Percentiles rank a stretch among this genome's conserved stretches.
Conservation (phyloP, 2,113 vertebrate species). For the Oncorhynchus gorbuscha region DNA sequence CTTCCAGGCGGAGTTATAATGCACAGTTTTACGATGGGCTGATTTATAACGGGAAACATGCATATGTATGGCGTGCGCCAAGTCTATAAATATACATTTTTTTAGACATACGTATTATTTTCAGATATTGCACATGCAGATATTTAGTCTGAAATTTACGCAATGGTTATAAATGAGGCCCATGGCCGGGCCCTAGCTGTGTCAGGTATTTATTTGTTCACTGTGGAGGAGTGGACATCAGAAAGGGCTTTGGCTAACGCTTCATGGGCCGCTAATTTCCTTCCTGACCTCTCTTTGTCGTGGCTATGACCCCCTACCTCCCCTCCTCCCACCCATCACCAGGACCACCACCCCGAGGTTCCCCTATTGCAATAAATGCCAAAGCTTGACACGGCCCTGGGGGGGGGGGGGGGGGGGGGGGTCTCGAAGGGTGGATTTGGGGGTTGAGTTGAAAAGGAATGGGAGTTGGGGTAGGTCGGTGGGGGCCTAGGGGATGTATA, state of each 20-base stretch:
- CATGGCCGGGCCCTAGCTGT: conserved; percentile 48
- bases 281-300: conserved; percentile 87
- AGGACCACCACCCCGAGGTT: conserved; percentile 55
- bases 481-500: too few species aligned
- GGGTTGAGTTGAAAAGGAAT: background rate
- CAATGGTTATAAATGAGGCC: too few species aligned
- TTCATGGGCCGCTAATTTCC: conserved; percentile 93
- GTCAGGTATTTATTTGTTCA: conserved; percentile 82
- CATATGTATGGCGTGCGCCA: too few species aligned
- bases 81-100: too few species aligned
- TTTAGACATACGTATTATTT: too few species aligned
- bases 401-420: conserved; percentile 31
- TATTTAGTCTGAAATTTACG: too few species aligned
- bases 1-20: too few species aligned
- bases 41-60: too few species aligned
- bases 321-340: conserved; percentile 21
- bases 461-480: too few species aligned
- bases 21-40: too few species aligned
- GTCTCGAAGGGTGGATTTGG: conserved; percentile 51
- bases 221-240: conserved; percentile 74
- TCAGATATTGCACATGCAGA: too few species aligned
- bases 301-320: conserved; percentile 71
- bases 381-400: conserved; percentile 79
- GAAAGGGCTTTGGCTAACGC: conserved; percentile 78
- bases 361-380: conserved; percentile 79